phyloP scores from a whole-genome alignment of 2,113 vertebrate genomes.

The Pogona vitticeps region DNA sequence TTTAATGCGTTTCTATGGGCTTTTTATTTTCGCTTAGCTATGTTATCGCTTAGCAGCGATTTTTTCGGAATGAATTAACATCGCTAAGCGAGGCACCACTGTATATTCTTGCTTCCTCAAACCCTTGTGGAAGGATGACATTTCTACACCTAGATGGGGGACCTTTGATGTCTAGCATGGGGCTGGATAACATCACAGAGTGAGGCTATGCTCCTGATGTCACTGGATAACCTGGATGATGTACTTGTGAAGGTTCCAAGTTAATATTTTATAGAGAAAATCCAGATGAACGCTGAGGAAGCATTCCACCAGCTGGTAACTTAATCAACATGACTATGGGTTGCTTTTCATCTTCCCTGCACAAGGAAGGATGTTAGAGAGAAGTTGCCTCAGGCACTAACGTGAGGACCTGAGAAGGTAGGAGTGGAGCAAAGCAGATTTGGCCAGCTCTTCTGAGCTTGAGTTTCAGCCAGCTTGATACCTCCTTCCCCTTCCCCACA shows the following conservation, averaged over 20 bases:
- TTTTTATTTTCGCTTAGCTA: too few species aligned
- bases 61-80: too few species aligned
- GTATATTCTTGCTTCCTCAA: not conserved
- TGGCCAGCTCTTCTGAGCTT: too few species aligned
- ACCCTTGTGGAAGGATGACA: not conserved
- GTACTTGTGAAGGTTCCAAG: not conserved
- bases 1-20: too few species aligned
- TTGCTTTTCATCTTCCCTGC: not conserved
- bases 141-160: not conserved
- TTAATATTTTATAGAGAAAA: not conserved
- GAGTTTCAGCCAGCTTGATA: too few species aligned
- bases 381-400: too few species aligned
- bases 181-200: not conserved
- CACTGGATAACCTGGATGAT: not conserved
- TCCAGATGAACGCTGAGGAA: not conserved
- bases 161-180: not conserved
- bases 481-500: not conserved
- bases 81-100: too few species aligned
- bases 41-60: too few species aligned
- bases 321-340: not conserved
- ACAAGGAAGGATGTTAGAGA: too few species aligned
- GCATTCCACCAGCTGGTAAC: not conserved
- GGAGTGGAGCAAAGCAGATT: too few species aligned
- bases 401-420: too few species aligned
- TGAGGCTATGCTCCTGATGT: not conserved